A percentile compares a stretch with the other conserved stretches of the same genome.
Evolutionary conservation across 2,113 vertebrate genomes (phyloP).

Genomic region (Montifringilla adamsi): DNA sequence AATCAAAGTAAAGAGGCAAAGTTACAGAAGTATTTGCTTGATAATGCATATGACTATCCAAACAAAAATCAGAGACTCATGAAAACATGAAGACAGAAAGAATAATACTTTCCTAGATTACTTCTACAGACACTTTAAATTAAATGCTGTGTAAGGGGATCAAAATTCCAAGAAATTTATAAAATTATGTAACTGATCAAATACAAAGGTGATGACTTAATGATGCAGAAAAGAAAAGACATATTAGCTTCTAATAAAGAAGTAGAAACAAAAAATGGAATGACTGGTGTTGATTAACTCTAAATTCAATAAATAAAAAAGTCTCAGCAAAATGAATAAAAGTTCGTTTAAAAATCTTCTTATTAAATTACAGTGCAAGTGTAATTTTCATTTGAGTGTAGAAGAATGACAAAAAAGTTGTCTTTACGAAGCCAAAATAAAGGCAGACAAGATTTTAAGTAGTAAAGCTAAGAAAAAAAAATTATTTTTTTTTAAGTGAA

Average conservation of each 20-base stretch:
- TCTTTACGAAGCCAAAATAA: not conserved
- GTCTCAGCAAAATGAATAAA: not conserved
- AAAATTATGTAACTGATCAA: not conserved
- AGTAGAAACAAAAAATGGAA: not conserved
- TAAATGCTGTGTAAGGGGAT: not conserved
- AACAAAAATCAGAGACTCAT: not conserved
- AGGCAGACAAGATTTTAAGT: not conserved
- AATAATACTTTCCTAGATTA: not conserved
- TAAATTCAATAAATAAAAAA: not conserved
- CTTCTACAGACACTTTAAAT: not conserved
- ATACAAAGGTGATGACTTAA: not conserved
- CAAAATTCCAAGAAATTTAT: not conserved
- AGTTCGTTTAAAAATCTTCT: not conserved
- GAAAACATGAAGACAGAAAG: not conserved
- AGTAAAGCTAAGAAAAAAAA: not conserved
- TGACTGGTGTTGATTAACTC: not conserved
- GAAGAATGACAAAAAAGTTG: not conserved
- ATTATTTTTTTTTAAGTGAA: not conserved
- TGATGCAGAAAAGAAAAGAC: not conserved
- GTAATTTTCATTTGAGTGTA: not conserved
- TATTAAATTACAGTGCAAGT: not conserved
- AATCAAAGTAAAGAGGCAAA: not conserved
- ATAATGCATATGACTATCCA: not conserved
- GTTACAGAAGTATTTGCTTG: not conserved
- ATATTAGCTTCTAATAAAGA: not conserved